Evolutionary conservation across 2,888 invertebrate genomes (phyloP), one percentile per base, ranked within the genome.

Genomic region (Autographa pulchrina): DNA sequence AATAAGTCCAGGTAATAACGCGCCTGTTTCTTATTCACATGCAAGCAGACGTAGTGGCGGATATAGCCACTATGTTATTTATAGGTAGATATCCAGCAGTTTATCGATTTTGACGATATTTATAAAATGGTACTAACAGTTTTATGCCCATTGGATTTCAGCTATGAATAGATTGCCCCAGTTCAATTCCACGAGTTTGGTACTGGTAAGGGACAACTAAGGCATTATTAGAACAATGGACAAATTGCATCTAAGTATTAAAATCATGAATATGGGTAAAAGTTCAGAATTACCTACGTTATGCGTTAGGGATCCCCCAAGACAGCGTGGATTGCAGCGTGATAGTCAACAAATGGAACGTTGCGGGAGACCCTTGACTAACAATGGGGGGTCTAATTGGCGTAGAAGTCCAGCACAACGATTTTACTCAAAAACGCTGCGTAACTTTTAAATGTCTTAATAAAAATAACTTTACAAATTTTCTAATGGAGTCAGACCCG

Each of bases 71-170:
- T 56, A 56, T 56, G 18, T 56, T 13, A 13, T 13, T 25, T 25
- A 14, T 25, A 11, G 5, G 11, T 11, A n/a, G n/a, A 48, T 48
- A 6, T 0, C 48, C n/a, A 25, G 20, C 54, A 56, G 11, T 56
- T 54, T 20, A 56, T 56, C 54, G 54, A 56, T 56, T 56, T 25
- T 9, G 54, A 25, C 54, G 54, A 56, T 56, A 56, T 56, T 56
- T 56, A 56, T 56, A 56, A 56, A 56, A 25, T 54, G 25, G 8
- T 56, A 56, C 54, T 25, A 8, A 25, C 54, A 25, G 3, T 18
- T 56, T 56, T 56, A 56, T 25, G 54, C 20, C 54, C 11, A 56
- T 9, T 56, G 20, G 54, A 25, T 56, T 56, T 56, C 20, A 18
- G 54, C 54, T 56, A 56, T 25, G 11, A 20, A 25, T 56, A 56